A percentile compares a stretch with the other conserved stretches of the same genome.
Evolutionary conservation across 2,797 vertebrate genomes (phyloP).

Genomic region (Anguilla anguilla): DNA sequence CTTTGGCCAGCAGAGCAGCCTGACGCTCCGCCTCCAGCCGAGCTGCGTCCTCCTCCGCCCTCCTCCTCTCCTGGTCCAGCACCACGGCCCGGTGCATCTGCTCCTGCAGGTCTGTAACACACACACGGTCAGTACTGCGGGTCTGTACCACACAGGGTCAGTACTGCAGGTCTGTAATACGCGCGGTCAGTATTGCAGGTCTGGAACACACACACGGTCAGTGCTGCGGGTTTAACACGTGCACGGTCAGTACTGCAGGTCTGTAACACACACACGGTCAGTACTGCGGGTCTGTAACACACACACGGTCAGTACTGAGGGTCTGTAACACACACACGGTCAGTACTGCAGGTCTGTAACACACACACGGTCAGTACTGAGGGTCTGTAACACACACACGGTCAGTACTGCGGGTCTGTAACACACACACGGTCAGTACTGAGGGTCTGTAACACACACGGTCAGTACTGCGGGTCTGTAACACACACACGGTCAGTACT

Average conservation of each 20-base stretch:
- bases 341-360: neutral
- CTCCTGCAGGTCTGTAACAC: conserved; percentile 78
- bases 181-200: neutral
- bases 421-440: neutral
- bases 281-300: neutral
- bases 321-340: neutral
- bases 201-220: neutral
- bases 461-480: neutral
- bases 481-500: conserved; percentile 5
- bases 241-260: neutral
- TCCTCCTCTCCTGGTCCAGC: conserved; percentile 85
- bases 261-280: conserved; percentile 7
- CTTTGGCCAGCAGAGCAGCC: conserved; percentile 85
- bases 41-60: conserved; percentile 82
- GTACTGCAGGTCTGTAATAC: neutral
- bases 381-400: neutral
- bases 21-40: conserved; percentile 87
- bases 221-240: neutral
- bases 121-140: neutral
- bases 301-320: neutral
- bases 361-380: conserved; percentile 1
- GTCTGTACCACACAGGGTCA: neutral
- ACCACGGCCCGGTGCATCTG: conserved; percentile 81
- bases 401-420: neutral
- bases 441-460: neutral